A percentile compares a stretch with the other conserved stretches of the same genome.
Conservation (phyloP, 2,113 vertebrate genomes). For the Brachyistius frenatus region DNA sequence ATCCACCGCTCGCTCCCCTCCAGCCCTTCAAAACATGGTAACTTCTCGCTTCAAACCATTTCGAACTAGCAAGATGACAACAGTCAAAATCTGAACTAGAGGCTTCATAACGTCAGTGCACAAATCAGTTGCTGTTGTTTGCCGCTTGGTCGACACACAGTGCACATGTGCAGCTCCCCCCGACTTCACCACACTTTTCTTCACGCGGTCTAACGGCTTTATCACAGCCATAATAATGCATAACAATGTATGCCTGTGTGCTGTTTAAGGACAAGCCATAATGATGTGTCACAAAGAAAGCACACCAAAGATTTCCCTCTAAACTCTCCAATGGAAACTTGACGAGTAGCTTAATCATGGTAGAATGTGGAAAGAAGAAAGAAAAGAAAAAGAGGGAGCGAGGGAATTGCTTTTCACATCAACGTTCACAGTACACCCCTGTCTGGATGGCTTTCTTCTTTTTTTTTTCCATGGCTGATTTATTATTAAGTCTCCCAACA, state of each 20-base stretch:
- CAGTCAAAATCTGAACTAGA: no score
- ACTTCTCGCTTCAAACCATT: no score
- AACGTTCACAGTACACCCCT: conserved; percentile 10
- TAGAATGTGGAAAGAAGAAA: background rate
- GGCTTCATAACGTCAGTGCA: no score
- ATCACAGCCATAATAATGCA: conserved; percentile 29
- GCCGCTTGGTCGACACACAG: no score
- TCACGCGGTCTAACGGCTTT: conserved; percentile 1
- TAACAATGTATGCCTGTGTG: conserved; percentile 25
- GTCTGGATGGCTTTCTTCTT: background rate
- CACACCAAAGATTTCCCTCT: conserved; percentile 34
- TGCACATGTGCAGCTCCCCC: no score
- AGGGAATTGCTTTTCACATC: conserved; percentile 43
- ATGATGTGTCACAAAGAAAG: conserved; percentile 42
- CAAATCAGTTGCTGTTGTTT: no score
- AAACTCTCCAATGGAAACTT: conserved; percentile 12
- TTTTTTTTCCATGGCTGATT: conserved; percentile 24
- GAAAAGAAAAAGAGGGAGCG: background rate
- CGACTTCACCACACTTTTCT: background rate
- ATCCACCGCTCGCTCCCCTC: no score
- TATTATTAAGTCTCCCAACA: conserved; percentile 60
- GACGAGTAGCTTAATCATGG: conserved; percentile 47
- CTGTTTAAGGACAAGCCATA: conserved; percentile 20
- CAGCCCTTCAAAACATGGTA: no score
- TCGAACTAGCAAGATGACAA: no score